These are phyloP conservation scores for Sebastes oblongus DNA, from an alignment of 2,797 vertebrate species.

Conservation along the genomic window DNA sequence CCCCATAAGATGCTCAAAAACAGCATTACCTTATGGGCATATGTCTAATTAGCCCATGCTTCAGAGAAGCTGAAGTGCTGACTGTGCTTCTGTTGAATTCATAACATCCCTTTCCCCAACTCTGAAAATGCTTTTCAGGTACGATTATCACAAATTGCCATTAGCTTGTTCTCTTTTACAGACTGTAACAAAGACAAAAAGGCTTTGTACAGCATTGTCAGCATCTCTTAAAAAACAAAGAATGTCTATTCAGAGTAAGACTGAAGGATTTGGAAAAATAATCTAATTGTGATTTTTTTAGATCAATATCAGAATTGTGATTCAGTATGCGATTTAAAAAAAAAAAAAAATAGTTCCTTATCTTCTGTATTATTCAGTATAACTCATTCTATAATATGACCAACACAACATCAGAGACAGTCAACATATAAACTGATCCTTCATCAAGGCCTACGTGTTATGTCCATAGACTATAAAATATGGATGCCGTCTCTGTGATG, in stretches of 20 bases:
- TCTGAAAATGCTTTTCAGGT: constrained; percentile 14
- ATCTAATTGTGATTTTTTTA: background rate
- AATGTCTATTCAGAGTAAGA: constrained; percentile 19
- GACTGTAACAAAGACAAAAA: constrained; percentile 55
- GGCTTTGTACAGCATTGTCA: constrained; percentile 31
- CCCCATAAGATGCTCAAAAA: constrained; percentile 23
- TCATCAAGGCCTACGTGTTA: background rate
- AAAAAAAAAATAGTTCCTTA: background rate
- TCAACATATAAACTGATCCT: background rate
- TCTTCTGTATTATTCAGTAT: background rate
- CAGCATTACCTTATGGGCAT: constrained; percentile 18
- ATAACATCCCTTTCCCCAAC: background rate
- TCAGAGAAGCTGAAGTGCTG: constrained; percentile 34
- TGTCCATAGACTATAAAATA: no score
- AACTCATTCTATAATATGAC: no score
- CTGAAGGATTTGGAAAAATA: background rate
- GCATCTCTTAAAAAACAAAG: background rate
- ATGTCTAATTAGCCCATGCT: constrained; percentile 46
- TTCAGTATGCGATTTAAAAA: background rate
- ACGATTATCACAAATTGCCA: constrained; percentile 29
- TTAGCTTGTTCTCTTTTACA: constrained; percentile 42
- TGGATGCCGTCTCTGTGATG: background rate
- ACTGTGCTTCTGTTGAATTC: constrained; percentile 25
- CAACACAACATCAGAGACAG: background rate
- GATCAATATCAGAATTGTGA: background rate